These are phyloP conservation scores for Potorous gilbertii DNA, from an alignment of 2,797 vertebrate species.

Conservation along the genomic window DNA sequence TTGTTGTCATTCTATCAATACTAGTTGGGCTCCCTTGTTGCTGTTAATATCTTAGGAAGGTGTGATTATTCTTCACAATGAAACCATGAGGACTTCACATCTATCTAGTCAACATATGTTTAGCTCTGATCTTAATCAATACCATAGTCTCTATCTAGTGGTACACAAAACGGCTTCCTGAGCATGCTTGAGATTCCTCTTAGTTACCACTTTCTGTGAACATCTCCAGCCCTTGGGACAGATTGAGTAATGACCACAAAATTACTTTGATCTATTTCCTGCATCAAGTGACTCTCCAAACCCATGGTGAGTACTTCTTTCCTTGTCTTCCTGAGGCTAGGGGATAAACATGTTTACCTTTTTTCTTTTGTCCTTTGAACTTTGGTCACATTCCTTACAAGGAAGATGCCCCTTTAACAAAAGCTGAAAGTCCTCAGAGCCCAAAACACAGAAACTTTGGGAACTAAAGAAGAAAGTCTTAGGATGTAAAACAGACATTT, in stretches of 20 bases:
- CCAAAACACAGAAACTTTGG: not conserved
- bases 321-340: not conserved
- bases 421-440: not conserved
- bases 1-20: not conserved
- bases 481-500: not conserved
- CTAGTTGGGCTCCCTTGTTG: not conserved
- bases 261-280: not conserved
- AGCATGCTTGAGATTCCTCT: not conserved
- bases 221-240: not conserved
- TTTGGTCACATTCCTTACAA: not conserved
- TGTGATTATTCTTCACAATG: not conserved
- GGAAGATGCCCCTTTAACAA: not conserved
- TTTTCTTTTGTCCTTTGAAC: not conserved
- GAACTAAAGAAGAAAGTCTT: not conserved
- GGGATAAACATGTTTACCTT: not conserved
- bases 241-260: not conserved
- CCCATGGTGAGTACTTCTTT: not conserved
- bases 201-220: not conserved
- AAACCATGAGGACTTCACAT: not conserved
- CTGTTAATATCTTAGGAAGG: not conserved
- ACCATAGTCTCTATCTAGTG: no score
- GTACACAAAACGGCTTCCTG: no score
- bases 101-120: not conserved
- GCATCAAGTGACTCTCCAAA: not conserved
- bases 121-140: no score